Evolutionary conservation across 1,140 invertebrate species (phyloP), one percentile per base, ranked within the genome.

Genomic region (Drosophila kepulauana): DNA sequence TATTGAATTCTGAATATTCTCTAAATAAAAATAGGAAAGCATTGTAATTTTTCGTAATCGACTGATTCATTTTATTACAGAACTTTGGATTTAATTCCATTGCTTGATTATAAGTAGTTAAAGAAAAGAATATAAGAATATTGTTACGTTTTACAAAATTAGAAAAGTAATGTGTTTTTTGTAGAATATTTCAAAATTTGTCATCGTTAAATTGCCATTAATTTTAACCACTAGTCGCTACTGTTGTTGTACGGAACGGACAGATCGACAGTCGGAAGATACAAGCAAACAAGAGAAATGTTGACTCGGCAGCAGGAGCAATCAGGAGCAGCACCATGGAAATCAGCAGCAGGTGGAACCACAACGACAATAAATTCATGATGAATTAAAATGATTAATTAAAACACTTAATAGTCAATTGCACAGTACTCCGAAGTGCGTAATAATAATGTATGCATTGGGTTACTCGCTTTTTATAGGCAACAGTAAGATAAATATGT

Each of bases 201-300:
- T 8, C 43, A 48, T 63, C 45, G 49, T 33, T 5, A 13, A 38
- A 43, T 13, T 43, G 11, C 33, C 33, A 33, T 11, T 38, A 38
- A 25, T 25, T 25, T 25, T 25, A 25, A 25, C 20, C 20, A 25
- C 20, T 20, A 20, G 3, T 10, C 8, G 35, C 10, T 10, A 10
- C 2, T 5, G 65, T 80, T 6, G 82, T 78, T 38, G 81, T 81
- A 7, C 20, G 72, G 59, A 85, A 89, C 10, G 85, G 85, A 66
- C 85, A 89, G 13, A 89, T 63, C 5, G 33, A 25, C 33, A 88
- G 61, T 1, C 81, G 71, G n/a, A 51, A 84, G 4, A 85, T 6
- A 4, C 85, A 89, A 15, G 85, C 81, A 43, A 79, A 79, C 0
- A 89, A 20, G 0, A 89, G 58, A n/a, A 82, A 13, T 0, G 86